These are phyloP conservation scores for Pluvialis apricaria DNA, from an alignment of 2,113 vertebrate species.

Conservation along the genomic window DNA sequence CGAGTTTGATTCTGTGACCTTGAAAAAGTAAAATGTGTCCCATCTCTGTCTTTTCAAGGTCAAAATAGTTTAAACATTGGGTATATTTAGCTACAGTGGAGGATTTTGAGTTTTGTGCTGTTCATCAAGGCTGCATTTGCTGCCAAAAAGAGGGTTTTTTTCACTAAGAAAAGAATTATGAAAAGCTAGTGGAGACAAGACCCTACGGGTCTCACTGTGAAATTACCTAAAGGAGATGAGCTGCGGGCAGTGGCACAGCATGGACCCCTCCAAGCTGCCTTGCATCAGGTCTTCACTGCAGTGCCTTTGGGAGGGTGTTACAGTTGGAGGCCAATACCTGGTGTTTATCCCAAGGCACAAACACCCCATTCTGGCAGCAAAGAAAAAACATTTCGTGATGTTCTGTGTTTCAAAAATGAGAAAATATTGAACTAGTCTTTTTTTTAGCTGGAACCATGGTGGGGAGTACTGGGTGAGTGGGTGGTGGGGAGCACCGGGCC, in stretches of 20 bases:
- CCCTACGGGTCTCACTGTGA: no score
- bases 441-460: background rate
- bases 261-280: background rate
- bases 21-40: background rate
- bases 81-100: background rate
- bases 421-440: background rate
- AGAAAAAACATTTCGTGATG: background rate
- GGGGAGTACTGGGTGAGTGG: background rate
- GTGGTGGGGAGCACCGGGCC: background rate
- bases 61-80: background rate
- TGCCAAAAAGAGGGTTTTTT: background rate
- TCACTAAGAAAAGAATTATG: background rate
- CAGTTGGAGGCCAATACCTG: background rate
- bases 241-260: rapidly evolving
- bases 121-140: background rate
- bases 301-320: background rate
- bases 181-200: background rate
- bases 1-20: background rate
- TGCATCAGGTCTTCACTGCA: background rate
- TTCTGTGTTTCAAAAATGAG: background rate
- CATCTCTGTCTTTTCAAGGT: background rate
- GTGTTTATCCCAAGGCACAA: background rate
- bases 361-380: background rate
- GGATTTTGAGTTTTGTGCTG: background rate
- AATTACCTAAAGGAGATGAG: background rate